Base-by-base conservation (phyloP, 2,113 vertebrate genomes). In the Ia io region DNA sequence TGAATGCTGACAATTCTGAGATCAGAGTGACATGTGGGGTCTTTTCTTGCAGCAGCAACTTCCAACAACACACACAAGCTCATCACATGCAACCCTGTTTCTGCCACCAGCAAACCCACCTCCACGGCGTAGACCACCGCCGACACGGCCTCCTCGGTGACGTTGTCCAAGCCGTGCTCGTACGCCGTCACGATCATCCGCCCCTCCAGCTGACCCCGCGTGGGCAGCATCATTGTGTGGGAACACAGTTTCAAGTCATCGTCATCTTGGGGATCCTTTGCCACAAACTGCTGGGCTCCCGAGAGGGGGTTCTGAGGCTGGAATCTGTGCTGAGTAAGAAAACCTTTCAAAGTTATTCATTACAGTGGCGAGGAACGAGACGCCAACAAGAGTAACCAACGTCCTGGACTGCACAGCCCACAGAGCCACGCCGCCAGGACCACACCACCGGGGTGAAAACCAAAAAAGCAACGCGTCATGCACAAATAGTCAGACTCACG, bases 131-230 rank as follows among this genome's bases (percentile, higher is more conserved):
- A 98, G 89, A 98, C 98, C 88, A 99, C 98, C 0, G 98, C 98
- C 1, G 98, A 98, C 78, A 99, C 99, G 0, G 99, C 98, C 13
- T 99, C 99, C 69, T 99, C 99, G 0, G 99, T 99, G 97, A 99
- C 99, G 18, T 99, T 99, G 97, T 99, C 99, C 94, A 99, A 97
- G 61, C 99, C 99, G 0, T 99, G 98, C 97, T 99, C 99, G 2
- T 99, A 99, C 0, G 99, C 99, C 0, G 99, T 99, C 84, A 99
- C 99, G 22, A 99, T 99, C 99, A 99, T 99, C 35, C 99, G 99
- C 53, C 99, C 99, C 96, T 99, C 99, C 23, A 99, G 98, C 96
- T 99, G 99, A 12, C 99, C 99, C 44, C 99, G 98, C 0, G 99
- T 99, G 82, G 99, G 99, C 86, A 99, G 98, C 96, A 99, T 98